phyloP scores from a whole-genome alignment of 2,888 invertebrate species.

The Petrophora chlorosata region DNA sequence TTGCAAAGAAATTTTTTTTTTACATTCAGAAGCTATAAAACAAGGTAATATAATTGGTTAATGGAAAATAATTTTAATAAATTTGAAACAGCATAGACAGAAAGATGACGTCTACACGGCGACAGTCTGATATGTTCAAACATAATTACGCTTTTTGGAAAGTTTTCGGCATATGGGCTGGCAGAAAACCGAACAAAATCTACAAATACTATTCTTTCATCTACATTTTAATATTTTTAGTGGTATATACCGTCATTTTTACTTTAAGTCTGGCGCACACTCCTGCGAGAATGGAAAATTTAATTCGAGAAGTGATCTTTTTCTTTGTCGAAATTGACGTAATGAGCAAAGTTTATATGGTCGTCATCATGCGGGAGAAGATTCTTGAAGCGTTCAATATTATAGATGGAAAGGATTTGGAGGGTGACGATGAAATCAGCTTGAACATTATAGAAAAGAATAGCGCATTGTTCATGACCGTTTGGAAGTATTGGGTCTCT shows the following conservation, averaged over 20 bases:
- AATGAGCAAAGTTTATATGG: slow-evolving; percentile 57
- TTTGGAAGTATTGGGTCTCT: slow-evolving; percentile 45
- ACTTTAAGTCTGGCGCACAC: slow-evolving; percentile 61
- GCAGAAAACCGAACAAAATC: slow-evolving; percentile 42
- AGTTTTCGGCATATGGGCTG: slow-evolving; percentile 63
- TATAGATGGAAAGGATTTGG: slow-evolving; percentile 58
- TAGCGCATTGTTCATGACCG: slow-evolving; percentile 44
- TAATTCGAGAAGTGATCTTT: slow-evolving; percentile 64
- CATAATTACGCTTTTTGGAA: slow-evolving; percentile 52
- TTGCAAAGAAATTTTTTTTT: slow-evolving; percentile 15
- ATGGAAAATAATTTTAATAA: not conserved
- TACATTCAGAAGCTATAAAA: slow-evolving; percentile 38
- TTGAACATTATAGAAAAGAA: slow-evolving; percentile 45
- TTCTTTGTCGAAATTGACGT: slow-evolving; percentile 60
- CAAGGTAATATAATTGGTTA: slow-evolving; percentile 29
- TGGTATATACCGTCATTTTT: slow-evolving; percentile 56
- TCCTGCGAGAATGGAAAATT: slow-evolving; percentile 58
- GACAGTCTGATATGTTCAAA: slow-evolving; percentile 54
- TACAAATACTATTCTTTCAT: slow-evolving; percentile 58
- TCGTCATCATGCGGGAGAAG: slow-evolving; percentile 53
- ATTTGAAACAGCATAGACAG: not conserved
- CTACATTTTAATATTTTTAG: slow-evolving; percentile 50
- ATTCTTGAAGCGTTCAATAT: slow-evolving; percentile 53
- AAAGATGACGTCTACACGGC: slow-evolving; percentile 32
- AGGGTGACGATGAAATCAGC: slow-evolving; percentile 47